Conservation (phyloP, 1,140 invertebrate species). For the Drosophila sucinea region DNA sequence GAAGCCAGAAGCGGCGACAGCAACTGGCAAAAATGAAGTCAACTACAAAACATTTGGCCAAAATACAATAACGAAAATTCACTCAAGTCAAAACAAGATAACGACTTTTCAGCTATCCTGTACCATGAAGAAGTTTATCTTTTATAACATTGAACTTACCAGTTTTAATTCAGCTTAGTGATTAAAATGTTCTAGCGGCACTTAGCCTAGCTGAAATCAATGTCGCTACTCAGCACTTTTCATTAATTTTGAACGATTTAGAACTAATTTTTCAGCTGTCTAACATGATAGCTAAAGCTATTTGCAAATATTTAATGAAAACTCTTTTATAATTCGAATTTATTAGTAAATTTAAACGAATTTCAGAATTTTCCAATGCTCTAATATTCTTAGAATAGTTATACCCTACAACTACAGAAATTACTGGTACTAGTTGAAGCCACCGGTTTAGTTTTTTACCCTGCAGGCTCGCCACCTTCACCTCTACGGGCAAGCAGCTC, state of each 20-base stretch:
- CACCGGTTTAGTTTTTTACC: neutral
- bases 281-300: too few species aligned
- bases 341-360: too few species aligned
- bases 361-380: neutral
- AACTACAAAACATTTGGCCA: conserved; percentile 34
- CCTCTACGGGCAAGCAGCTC: neutral
- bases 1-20: conserved; percentile 39
- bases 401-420: neutral
- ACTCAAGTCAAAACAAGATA: neutral
- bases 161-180: too few species aligned
- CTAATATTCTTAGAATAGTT: conserved; percentile 5
- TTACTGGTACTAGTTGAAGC: neutral
- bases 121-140: too few species aligned
- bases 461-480: conserved; percentile 16
- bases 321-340: too few species aligned
- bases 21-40: conserved; percentile 58
- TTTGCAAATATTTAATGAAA: too few species aligned
- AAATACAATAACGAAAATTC: conserved; percentile 7
- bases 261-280: too few species aligned
- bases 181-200: too few species aligned
- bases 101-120: conserved; percentile 6
- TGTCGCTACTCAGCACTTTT: too few species aligned
- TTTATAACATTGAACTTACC: too few species aligned
- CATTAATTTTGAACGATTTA: too few species aligned
- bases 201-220: too few species aligned